Percentiles rank a stretch among this genome's conserved stretches.
phyloP scores from a whole-genome alignment of 2,797 vertebrate species.

The Microchirus variegatus region DNA sequence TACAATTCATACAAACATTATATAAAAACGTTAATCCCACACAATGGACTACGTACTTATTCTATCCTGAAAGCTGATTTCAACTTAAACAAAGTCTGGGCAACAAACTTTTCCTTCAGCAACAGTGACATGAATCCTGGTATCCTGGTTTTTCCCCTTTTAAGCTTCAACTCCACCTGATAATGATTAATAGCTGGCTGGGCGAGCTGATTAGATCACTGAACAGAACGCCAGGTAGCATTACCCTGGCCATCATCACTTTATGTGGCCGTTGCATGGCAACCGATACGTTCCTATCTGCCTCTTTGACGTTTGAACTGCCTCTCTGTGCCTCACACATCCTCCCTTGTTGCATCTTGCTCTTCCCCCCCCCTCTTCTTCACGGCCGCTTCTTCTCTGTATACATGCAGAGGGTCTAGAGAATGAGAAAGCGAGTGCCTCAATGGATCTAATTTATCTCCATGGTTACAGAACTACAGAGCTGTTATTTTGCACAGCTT shows the following conservation, averaged over 20 bases:
- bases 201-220: slow-evolving; percentile 73
- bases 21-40: background rate
- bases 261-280: slow-evolving; percentile 67
- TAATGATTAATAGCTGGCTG: slow-evolving; percentile 73
- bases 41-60: slow-evolving; percentile 10
- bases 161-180: slow-evolving; percentile 56
- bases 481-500: slow-evolving; percentile 22
- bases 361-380: background rate
- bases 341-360: slow-evolving; percentile 10
- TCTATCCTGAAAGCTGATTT: slow-evolving; percentile 16
- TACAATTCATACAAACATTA: no score
- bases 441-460: slow-evolving; percentile 43
- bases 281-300: slow-evolving; percentile 50
- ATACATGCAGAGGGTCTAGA: background rate
- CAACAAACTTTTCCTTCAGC: slow-evolving; percentile 28
- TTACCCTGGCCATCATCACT: slow-evolving; percentile 64
- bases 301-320: slow-evolving; percentile 45
- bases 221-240: slow-evolving; percentile 70
- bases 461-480: slow-evolving; percentile 30
- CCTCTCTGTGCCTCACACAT: slow-evolving; percentile 27
- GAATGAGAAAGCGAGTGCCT: background rate
- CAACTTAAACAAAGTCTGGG: slow-evolving; percentile 22
- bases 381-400: slow-evolving; percentile 17
- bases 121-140: slow-evolving; percentile 24
- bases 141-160: slow-evolving; percentile 50